Evolutionary conservation across 2,113 vertebrate genomes (phyloP).

Genomic region (Malaclemys terrapin): DNA sequence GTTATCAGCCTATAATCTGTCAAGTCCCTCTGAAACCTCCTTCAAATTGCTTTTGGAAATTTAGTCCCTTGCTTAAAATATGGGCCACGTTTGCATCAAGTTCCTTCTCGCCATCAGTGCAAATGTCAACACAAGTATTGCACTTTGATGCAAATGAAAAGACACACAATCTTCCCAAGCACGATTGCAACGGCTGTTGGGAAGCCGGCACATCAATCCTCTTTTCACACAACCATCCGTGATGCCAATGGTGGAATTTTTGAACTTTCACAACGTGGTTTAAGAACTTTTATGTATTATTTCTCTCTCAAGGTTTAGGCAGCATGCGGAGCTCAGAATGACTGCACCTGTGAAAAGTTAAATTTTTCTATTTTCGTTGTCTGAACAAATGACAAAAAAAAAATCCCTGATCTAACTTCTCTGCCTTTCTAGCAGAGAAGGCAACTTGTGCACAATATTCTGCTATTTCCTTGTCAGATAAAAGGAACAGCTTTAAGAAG

Average conservation of each 20-base stretch:
- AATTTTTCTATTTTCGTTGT: conserved; percentile 24
- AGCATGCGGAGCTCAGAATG: neutral
- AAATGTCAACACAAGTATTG: neutral
- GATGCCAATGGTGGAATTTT: neutral
- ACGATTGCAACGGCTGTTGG: accelerated
- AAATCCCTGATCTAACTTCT: neutral
- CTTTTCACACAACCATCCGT: neutral
- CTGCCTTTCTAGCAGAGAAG: neutral
- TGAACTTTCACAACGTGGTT: neutral
- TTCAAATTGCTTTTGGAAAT: neutral
- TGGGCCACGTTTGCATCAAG: neutral
- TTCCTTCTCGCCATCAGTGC: neutral
- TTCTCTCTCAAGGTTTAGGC: conserved; percentile 17
- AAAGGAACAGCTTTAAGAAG: accelerated
- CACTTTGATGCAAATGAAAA: too few relatives aligned
- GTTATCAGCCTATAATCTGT: neutral
- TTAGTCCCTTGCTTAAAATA: neutral
- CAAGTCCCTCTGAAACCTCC: neutral
- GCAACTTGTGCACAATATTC: neutral
- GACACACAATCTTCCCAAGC: neutral
- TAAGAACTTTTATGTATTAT: neutral
- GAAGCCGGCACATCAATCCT: neutral
- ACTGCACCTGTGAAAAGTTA: conserved; percentile 23
- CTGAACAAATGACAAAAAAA: neutral
- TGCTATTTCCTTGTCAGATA: neutral